Evolutionary conservation across 2,797 vertebrate species (phyloP).

Genomic region (Melanogrammus aeglefinus): DNA sequence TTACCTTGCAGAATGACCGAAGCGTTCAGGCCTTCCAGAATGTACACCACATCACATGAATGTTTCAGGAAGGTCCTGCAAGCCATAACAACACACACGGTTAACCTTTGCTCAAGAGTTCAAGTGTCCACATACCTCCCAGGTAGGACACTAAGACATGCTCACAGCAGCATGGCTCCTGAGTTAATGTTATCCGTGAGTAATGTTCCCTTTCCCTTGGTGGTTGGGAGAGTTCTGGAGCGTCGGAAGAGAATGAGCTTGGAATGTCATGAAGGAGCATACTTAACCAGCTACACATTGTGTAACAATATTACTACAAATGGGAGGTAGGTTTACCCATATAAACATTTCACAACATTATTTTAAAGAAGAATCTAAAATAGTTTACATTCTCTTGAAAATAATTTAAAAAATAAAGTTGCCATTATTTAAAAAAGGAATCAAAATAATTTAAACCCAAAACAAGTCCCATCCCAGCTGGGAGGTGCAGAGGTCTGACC

Average conservation of each 20-base stretch:
- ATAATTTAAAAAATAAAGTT: neutral
- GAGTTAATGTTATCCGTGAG: neutral
- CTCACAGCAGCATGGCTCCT: neutral
- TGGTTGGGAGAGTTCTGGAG: neutral
- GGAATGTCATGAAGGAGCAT: neutral
- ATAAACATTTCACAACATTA: neutral
- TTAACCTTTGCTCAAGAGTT: constrained; percentile 5
- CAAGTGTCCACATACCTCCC: neutral
- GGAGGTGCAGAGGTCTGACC: constrained; percentile 32
- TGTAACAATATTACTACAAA: neutral
- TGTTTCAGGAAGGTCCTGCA: constrained; percentile 84
- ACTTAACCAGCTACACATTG: too few relatives aligned
- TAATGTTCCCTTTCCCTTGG: neutral
- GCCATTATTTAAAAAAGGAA: too few relatives aligned
- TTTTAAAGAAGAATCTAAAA: too few relatives aligned
- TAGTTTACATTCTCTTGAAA: too few relatives aligned
- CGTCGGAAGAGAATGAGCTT: neutral
- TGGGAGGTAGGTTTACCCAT: neutral
- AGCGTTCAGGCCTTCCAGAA: constrained; percentile 82
- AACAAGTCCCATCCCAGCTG: neutral
- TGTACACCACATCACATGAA: constrained; percentile 86
- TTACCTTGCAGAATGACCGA: constrained; percentile 93
- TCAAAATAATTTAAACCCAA: neutral
- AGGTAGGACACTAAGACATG: neutral
- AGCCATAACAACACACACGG: constrained; percentile 18